A percentile compares a stretch with the other conserved stretches of the same genome.
phyloP scores from a whole-genome alignment of 1,140 invertebrate species.

The Rhizoglyphus robini region DNA sequence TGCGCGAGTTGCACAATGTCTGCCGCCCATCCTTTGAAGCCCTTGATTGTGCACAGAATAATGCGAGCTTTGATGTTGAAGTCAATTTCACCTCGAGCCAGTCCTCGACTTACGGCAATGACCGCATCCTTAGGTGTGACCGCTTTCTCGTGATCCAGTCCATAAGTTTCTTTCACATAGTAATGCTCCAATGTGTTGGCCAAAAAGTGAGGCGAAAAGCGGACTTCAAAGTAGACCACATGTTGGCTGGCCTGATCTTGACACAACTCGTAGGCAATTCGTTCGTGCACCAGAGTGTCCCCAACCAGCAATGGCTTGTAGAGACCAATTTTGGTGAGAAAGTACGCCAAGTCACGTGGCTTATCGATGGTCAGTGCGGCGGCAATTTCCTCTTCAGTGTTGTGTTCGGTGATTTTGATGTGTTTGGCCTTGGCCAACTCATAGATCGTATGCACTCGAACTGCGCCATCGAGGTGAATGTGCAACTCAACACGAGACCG shows the following conservation, averaged over 20 bases:
- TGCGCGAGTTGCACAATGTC: conserved; percentile 41
- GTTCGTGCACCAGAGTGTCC: conserved; percentile 40
- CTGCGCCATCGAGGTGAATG: conserved; percentile 42
- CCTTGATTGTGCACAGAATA: conserved; percentile 40
- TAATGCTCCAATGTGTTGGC: conserved; percentile 23
- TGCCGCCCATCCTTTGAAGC: conserved; percentile 34
- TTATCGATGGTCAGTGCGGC: conserved; percentile 28
- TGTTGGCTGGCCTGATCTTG: conserved; percentile 41
- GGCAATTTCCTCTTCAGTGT: conserved; percentile 30
- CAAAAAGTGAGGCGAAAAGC: conserved; percentile 43
- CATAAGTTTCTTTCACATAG: conserved; percentile 23
- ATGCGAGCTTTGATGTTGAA: conserved; percentile 40
- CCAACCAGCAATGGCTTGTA: conserved; percentile 29
- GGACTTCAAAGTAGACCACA: conserved; percentile 43
- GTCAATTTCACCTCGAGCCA: conserved; percentile 37
- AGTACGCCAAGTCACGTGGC: conserved; percentile 30
- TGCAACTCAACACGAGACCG: conserved; percentile 45
- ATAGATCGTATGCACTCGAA: conserved; percentile 39
- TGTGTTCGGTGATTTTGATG: conserved; percentile 5
- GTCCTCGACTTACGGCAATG: conserved; percentile 36
- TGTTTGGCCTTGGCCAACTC: conserved; percentile 32
- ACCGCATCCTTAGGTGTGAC: conserved; percentile 36
- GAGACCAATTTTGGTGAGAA: conserved; percentile 36
- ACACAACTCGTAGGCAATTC: conserved; percentile 47
- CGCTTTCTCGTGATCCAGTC: conserved; percentile 21